Base-by-base conservation (phyloP, 2,888 invertebrate genomes). In the Mayetiola destructor region DNA sequence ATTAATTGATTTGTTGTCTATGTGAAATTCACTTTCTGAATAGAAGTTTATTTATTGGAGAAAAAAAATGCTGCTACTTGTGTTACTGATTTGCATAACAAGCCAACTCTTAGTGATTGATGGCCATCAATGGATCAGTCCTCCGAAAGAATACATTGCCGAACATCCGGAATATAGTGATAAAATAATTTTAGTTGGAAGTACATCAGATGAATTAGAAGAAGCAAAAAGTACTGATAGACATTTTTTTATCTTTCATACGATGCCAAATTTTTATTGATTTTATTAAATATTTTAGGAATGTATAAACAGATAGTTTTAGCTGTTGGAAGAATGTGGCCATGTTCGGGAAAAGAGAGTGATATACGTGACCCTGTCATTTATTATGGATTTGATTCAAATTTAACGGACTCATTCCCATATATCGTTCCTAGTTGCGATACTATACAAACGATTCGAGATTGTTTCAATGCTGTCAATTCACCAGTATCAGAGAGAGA, bases 371-470 rank as follows among this genome's bases (percentile, higher is more conserved):
- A 40, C 21, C 21, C 20, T 21, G 21, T 40, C 40, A 40, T 40
- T 23, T 21, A 21, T 40, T 40, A 40, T 40, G 40, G 21, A 14
- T 40, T 40, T 40, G 20, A 40, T 21, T 40, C 21, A 3, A 40
- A 40, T 40, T 40, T 40, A 21, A 40, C 40, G 21, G 14, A 40
- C 40, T 40, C 40, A 40, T 21, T 40, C 5, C 40, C 40, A 40
- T 40, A 40, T 21, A 40, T 40, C 21, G 40, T 40, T 40, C 40
- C 21, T 40, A 40, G 40, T 40, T 40, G 40, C 40, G 40, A 40
- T 40, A 18, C 39, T 39, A 39, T 39, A 18, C 18, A 39, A 18
- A 4, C 18, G 39, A 40, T 40, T 21, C 40, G 40, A 8, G 40
- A 40, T 40, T 40, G 39, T 18, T 39, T 39, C 18, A 39, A 5